Evolutionary conservation across 1,140 invertebrate genomes (phyloP).

Genomic region (Aethina tumida): DNA sequence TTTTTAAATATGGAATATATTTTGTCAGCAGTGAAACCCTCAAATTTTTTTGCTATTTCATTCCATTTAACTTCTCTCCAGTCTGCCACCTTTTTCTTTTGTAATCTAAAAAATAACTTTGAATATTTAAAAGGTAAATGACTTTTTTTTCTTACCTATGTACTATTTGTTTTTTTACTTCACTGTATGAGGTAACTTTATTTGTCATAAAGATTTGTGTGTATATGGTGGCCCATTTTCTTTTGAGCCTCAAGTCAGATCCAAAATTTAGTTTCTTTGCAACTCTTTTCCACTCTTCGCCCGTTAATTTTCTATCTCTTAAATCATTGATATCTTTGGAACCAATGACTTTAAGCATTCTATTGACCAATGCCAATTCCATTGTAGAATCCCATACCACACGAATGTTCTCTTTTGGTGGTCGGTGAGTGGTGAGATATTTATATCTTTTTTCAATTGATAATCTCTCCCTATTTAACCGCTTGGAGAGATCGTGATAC

Average conservation of each 20-base stretch:
- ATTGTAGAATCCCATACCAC: slow-evolving; percentile 5
- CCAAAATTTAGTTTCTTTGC: slow-evolving; percentile 5
- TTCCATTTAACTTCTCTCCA: slow-evolving; percentile 10
- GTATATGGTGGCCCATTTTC: slow-evolving; percentile 9
- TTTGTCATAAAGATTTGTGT: slow-evolving; percentile 7
- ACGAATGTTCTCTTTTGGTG: background rate
- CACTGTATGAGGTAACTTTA: background rate
- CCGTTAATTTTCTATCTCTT: background rate
- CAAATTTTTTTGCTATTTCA: slow-evolving; percentile 10
- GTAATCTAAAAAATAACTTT: slow-evolving; percentile 6
- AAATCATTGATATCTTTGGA: slow-evolving; percentile 7
- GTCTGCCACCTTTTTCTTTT: slow-evolving; percentile 7
- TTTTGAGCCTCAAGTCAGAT: slow-evolving; percentile 4
- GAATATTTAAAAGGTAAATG: background rate
- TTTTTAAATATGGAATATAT: slow-evolving; percentile 10
- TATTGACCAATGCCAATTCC: slow-evolving; percentile 3
- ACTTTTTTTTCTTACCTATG: slow-evolving; percentile 5
- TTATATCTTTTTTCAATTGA: slow-evolving; percentile 8
- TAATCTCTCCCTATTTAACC: slow-evolving; percentile 3
- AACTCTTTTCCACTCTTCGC: slow-evolving; percentile 10
- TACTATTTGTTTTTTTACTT: slow-evolving; percentile 5
- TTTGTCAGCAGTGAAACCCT: slow-evolving; percentile 6
- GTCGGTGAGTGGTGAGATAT: background rate
- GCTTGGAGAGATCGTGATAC: slow-evolving; percentile 5
- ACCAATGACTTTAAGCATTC: slow-evolving; percentile 9